Conservation (phyloP, 2,888 invertebrate genomes). For the Amphipoea oculea region DNA sequence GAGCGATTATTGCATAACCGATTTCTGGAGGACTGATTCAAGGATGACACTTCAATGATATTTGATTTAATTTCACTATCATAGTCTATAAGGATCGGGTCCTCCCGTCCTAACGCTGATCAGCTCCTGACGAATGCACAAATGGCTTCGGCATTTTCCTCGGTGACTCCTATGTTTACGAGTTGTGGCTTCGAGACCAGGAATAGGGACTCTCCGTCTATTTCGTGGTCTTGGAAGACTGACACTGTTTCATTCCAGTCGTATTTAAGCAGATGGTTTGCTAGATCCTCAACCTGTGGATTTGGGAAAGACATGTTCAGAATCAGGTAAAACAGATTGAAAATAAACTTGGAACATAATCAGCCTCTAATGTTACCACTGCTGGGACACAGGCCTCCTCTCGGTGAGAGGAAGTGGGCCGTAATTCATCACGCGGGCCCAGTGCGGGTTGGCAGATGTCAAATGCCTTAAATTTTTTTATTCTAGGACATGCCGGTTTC, state of each 20-base stretch:
- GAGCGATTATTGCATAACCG: slow-evolving; percentile 31
- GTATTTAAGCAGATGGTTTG: slow-evolving; percentile 74
- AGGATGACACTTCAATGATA: slow-evolving; percentile 12
- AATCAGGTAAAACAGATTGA: background rate
- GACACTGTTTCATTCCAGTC: slow-evolving; percentile 82
- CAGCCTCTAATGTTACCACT: no score
- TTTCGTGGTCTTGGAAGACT: slow-evolving; percentile 83
- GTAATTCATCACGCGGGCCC: no score
- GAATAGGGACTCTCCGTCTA: slow-evolving; percentile 85
- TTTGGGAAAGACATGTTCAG: background rate
- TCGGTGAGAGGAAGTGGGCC: background rate
- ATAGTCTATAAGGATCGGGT: slow-evolving; percentile 39
- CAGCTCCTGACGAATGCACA: slow-evolving; percentile 79
- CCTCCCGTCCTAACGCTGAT: slow-evolving; percentile 31
- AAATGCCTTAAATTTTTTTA: accelerated
- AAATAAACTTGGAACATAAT: background rate
- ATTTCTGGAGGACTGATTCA: slow-evolving; percentile 35
- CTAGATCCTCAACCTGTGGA: slow-evolving; percentile 77
- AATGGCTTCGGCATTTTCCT: slow-evolving; percentile 80
- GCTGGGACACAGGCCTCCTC: background rate
- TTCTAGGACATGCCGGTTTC: background rate
- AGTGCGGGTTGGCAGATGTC: background rate
- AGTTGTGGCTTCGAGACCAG: slow-evolving; percentile 82
- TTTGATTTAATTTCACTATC: slow-evolving; percentile 39
- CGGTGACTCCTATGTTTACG: slow-evolving; percentile 80